phyloP scores from a whole-genome alignment of 2,888 invertebrate genomes.

The Drosophila differens region DNA sequence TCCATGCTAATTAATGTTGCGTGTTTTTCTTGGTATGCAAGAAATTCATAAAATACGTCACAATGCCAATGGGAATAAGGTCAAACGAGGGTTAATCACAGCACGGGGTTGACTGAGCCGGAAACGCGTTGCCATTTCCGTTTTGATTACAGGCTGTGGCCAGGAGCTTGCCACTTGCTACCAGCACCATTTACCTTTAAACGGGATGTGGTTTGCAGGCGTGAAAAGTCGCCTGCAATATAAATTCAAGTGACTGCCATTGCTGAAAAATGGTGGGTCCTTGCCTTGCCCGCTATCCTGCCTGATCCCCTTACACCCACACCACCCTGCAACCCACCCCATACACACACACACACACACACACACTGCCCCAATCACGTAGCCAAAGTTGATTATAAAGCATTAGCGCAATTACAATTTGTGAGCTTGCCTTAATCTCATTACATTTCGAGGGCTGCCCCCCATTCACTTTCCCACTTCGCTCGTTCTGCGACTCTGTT shows the following conservation, averaged over 20 bases:
- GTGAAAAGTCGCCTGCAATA: constrained; percentile 52
- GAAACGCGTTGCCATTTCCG: constrained; percentile 72
- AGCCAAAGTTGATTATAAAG: constrained; percentile 23
- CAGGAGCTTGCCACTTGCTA: constrained; percentile 25
- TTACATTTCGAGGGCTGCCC: constrained; percentile 6
- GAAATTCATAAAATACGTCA: constrained; percentile 42
- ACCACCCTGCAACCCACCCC: background rate
- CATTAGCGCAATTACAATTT: constrained; percentile 46
- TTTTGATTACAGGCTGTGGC: constrained; percentile 64
- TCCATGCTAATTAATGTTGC: constrained; percentile 52
- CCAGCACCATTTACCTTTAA: constrained; percentile 19
- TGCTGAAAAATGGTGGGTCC: background rate
- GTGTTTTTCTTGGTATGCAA: constrained; percentile 35
- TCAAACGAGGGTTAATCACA: constrained; percentile 53
- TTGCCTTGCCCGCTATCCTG: background rate
- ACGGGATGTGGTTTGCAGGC: constrained; percentile 51
- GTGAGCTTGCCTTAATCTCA: constrained; percentile 23
- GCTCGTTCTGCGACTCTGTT: background rate
- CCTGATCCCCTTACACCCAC: background rate
- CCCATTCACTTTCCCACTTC: background rate
- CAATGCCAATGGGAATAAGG: constrained; percentile 54
- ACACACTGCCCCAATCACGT: constrained; percentile 10
- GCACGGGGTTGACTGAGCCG: constrained; percentile 26
- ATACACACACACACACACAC: background rate
- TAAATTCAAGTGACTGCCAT: constrained; percentile 31